These are phyloP conservation scores for Bradypodion ventrale DNA, from an alignment of 2,797 vertebrate species.

Conservation along the genomic window DNA sequence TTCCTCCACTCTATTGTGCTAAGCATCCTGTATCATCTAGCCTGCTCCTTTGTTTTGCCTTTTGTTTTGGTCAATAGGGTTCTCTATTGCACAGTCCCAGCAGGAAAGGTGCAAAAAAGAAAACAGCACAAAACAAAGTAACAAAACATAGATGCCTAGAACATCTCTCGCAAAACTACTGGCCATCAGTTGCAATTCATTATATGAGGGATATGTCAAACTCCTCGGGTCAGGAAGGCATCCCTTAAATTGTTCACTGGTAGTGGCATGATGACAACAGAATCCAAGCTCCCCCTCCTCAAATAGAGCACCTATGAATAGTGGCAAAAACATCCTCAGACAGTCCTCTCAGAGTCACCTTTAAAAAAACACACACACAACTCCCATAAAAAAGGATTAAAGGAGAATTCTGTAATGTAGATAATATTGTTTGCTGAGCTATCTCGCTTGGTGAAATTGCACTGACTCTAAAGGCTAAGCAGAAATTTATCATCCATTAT, in stretches of 20 bases:
- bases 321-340: too few relatives aligned
- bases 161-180: not conserved
- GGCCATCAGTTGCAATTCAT: not conserved
- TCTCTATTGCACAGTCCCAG: not conserved
- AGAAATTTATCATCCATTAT: not conserved
- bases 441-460: slow-evolving; percentile 10
- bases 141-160: not conserved
- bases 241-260: not conserved
- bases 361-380: too few relatives aligned
- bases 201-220: not conserved
- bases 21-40: too few relatives aligned
- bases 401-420: too few relatives aligned
- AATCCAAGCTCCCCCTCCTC: too few relatives aligned
- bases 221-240: not conserved
- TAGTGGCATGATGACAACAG: not conserved
- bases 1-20: too few relatives aligned
- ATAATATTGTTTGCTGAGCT: not conserved
- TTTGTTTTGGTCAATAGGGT: too few relatives aligned
- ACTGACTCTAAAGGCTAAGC: not conserved
- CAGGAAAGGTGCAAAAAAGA: too few relatives aligned
- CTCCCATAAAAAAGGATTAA: too few relatives aligned
- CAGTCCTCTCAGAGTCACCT: too few relatives aligned
- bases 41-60: too few relatives aligned
- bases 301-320: too few relatives aligned
- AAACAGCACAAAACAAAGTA: not conserved